Conservation (phyloP, 1,140 invertebrate genomes). For the Periplaneta americana region DNA sequence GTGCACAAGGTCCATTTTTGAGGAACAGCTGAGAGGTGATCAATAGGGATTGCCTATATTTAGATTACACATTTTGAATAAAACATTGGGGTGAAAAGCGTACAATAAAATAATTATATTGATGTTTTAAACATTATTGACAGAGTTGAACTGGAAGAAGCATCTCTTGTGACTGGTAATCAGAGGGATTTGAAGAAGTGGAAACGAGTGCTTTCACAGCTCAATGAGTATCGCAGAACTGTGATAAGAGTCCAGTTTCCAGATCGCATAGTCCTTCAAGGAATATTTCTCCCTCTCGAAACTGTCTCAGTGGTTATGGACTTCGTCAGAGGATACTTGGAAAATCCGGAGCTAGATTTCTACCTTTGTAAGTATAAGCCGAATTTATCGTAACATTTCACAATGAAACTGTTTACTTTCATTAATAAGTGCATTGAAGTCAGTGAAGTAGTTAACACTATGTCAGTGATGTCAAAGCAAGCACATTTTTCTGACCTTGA, state of each 20-base stretch:
- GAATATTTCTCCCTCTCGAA: constrained; percentile 65
- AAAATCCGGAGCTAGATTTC: constrained; percentile 53
- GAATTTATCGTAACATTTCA: too few species aligned
- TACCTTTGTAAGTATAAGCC: constrained; percentile 65
- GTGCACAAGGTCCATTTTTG: too few species aligned
- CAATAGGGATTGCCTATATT: too few species aligned
- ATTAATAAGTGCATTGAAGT: too few species aligned
- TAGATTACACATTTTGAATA: too few species aligned
- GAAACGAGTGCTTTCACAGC: constrained; percentile 47
- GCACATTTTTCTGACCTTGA: too few species aligned
- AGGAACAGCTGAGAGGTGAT: too few species aligned
- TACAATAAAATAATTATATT: not conserved
- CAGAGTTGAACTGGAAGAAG: constrained; percentile 53
- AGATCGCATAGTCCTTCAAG: constrained; percentile 72
- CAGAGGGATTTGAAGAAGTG: constrained; percentile 55
- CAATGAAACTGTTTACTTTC: too few species aligned
- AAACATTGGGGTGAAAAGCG: too few species aligned
- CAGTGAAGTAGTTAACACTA: too few species aligned
- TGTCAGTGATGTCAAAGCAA: too few species aligned
- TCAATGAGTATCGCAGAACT: constrained; percentile 62
- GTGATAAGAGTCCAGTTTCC: constrained; percentile 78
- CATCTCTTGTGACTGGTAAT: constrained; percentile 57
- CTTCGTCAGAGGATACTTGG: constrained; percentile 63
- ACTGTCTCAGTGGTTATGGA: constrained; percentile 56
- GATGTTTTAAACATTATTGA: not conserved